These are phyloP conservation scores for Epirrhoe tristata DNA, from an alignment of 2,888 invertebrate genomes.

Conservation along the genomic window DNA sequence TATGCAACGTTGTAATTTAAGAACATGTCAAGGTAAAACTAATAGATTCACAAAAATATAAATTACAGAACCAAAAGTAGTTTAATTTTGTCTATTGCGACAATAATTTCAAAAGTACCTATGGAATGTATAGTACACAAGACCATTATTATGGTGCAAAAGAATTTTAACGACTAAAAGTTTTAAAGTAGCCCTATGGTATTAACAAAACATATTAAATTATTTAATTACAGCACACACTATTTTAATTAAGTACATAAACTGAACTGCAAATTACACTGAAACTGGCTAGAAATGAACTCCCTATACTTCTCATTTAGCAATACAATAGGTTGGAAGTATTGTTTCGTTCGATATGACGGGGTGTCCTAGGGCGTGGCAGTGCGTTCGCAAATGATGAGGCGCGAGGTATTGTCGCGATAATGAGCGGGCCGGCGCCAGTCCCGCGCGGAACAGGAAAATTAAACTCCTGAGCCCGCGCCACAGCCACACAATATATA, in stretches of 20 bases:
- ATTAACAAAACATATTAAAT: too few species aligned
- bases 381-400: slow-evolving; percentile 67
- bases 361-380: slow-evolving; percentile 31
- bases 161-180: too few species aligned
- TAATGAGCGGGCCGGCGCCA: slow-evolving; percentile 77
- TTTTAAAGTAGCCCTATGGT: too few species aligned
- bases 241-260: slow-evolving; percentile 1
- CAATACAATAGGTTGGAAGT: slow-evolving; percentile 42
- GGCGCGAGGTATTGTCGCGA: slow-evolving; percentile 79
- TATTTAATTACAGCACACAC: not conserved
- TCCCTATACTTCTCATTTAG: slow-evolving; percentile 36
- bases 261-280: slow-evolving; percentile 20
- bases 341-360: slow-evolving; percentile 49
- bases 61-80: too few species aligned
- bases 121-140: too few species aligned
- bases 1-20: too few species aligned
- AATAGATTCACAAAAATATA: too few species aligned
- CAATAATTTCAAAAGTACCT: too few species aligned
- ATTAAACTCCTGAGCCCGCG: slow-evolving; percentile 83
- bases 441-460: slow-evolving; percentile 82
- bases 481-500: slow-evolving; percentile 29
- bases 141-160: too few species aligned
- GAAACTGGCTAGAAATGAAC: slow-evolving; percentile 20
- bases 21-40: too few species aligned
- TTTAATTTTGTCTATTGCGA: too few species aligned